Percentiles rank a stretch among this genome's conserved stretches.
Conservation (phyloP, 2,797 vertebrate species). For the Coreius guichenoti region DNA sequence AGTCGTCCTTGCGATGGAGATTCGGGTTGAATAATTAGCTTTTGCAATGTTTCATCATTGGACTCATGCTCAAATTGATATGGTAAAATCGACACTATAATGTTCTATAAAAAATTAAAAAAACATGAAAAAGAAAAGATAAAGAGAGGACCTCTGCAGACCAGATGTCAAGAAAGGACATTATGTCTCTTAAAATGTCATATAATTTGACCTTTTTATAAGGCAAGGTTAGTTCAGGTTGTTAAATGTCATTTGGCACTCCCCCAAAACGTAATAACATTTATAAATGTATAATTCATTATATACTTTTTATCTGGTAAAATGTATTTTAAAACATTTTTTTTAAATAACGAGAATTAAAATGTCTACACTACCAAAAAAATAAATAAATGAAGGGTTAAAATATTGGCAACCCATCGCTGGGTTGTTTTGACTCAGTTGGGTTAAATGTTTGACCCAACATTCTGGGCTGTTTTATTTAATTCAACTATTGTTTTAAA, state of each 20-base stretch:
- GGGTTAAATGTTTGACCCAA: too few species aligned
- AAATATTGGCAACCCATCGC: too few species aligned
- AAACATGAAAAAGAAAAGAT: neutral
- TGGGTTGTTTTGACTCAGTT: too few species aligned
- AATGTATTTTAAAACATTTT: neutral
- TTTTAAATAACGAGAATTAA: too few species aligned
- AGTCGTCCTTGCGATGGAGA: too few species aligned
- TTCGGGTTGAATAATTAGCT: too few species aligned
- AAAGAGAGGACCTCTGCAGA: neutral
- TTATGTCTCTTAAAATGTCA: neutral
- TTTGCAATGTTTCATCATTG: too few species aligned
- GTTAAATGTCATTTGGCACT: neutral
- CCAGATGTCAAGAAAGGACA: neutral
- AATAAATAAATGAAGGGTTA: too few species aligned
- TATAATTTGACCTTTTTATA: neutral
- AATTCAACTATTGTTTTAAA: neutral
- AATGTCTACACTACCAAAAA: too few species aligned
- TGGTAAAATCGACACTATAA: neutral
- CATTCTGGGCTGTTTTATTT: neutral
- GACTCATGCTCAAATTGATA: too few species aligned
- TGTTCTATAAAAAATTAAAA: neutral
- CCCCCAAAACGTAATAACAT: neutral
- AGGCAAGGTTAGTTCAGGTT: neutral
- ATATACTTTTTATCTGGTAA: neutral
- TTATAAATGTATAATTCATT: neutral